phyloP scores from a whole-genome alignment of 1,140 invertebrate genomes.

The Caenorhabditis brenneri region DNA sequence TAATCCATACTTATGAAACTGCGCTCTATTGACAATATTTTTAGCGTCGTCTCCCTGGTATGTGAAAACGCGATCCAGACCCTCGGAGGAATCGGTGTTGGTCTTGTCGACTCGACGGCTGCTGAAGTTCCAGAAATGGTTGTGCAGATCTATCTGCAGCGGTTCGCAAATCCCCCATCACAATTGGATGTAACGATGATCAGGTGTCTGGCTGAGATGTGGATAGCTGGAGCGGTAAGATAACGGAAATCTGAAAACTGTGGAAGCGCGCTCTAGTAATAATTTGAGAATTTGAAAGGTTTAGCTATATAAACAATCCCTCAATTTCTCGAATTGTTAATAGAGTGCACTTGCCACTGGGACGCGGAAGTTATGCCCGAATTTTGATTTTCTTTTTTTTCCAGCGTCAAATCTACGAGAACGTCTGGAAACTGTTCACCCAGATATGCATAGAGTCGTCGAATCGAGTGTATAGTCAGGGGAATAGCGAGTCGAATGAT shows the following conservation, averaged over 20 bases:
- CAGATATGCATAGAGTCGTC: conserved; percentile 90
- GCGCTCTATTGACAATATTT: too few relatives aligned
- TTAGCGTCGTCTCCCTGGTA: conserved; percentile 77
- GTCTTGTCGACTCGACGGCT: conserved; percentile 80
- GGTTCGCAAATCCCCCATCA: conserved; percentile 87
- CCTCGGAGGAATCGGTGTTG: conserved; percentile 93
- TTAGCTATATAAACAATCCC: too few relatives aligned
- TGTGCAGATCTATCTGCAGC: conserved; percentile 52
- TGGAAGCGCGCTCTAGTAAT: too few relatives aligned
- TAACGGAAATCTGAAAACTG: neutral
- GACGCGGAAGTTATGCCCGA: neutral
- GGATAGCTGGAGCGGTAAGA: conserved; percentile 77
- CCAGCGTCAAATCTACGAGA: conserved; percentile 82
- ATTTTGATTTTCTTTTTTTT: neutral
- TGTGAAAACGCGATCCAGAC: conserved; percentile 95
- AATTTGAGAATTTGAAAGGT: too few relatives aligned
- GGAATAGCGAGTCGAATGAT: conserved; percentile 76
- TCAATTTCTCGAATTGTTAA: too few relatives aligned
- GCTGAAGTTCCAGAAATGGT: conserved; percentile 76
- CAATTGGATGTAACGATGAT: conserved; percentile 88
- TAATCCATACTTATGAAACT: too few relatives aligned
- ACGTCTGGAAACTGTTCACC: conserved; percentile 97
- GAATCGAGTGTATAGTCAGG: conserved; percentile 82
- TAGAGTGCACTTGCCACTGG: neutral
- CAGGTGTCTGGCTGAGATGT: conserved; percentile 94